Evolutionary conservation across 2,797 vertebrate species (phyloP).

Genomic region (Alectoris magna): DNA sequence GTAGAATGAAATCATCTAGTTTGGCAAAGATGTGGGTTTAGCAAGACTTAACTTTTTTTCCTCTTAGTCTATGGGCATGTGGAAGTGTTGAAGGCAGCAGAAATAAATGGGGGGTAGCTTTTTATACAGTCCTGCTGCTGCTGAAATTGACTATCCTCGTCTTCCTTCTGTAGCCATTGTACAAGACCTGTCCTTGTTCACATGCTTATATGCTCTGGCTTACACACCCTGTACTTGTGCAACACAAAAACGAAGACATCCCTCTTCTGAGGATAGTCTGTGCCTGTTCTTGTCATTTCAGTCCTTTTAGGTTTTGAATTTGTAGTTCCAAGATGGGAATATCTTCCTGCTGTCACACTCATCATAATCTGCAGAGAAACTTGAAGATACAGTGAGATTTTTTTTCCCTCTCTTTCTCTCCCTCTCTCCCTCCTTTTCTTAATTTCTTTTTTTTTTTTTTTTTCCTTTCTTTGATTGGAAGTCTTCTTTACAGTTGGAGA

Average conservation of each 20-base stretch:
- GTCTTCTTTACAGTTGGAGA: not conserved
- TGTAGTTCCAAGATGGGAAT: not conserved
- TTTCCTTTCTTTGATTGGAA: not conserved
- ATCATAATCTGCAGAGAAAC: not conserved
- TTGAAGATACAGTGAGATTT: not conserved
- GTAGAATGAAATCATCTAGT: not conserved
- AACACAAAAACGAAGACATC: not conserved
- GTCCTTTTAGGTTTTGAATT: not conserved
- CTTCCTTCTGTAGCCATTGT: not conserved
- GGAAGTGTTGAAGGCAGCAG: not conserved
- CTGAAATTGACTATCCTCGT: not conserved
- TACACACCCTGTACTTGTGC: rapidly evolving
- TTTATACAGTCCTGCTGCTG: not conserved
- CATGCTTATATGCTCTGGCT: not conserved
- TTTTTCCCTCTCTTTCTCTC: not conserved
- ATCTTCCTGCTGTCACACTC: not conserved
- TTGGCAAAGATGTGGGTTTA: not conserved
- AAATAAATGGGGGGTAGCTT: not conserved
- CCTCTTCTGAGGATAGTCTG: not conserved
- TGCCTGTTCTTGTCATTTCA: not conserved
- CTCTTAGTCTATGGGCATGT: not conserved
- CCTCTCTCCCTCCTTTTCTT: not conserved
- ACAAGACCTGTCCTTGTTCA: not conserved
- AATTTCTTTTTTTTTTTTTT: no score
- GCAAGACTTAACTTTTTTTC: not conserved